These are phyloP conservation scores for Pholis gunnellus DNA, from an alignment of 2,113 vertebrate species.

Conservation along the genomic window DNA sequence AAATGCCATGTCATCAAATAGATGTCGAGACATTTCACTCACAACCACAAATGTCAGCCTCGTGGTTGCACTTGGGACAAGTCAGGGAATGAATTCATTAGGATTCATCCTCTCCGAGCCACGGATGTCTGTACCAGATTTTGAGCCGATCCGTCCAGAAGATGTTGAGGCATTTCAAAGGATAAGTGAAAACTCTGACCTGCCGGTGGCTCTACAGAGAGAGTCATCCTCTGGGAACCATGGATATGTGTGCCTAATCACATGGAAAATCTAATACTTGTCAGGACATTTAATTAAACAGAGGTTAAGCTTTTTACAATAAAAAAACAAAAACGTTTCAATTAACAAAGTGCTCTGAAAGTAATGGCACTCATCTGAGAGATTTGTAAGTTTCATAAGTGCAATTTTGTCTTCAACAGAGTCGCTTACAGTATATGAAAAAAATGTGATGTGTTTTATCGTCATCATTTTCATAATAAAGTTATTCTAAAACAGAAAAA, in stretches of 20 bases:
- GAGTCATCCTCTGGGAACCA: background rate
- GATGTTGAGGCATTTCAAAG: background rate
- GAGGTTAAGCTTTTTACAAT: background rate
- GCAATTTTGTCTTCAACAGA: constrained; percentile 1
- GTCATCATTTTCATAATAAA: background rate
- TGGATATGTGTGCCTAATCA: background rate
- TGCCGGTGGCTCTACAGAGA: background rate
- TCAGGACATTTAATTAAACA: background rate
- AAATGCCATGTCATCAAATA: too few species aligned
- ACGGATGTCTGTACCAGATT: background rate
- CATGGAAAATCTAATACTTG: background rate
- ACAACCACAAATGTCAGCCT: too few species aligned
- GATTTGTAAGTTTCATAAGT: background rate
- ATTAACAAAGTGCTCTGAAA: background rate
- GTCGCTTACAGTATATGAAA: background rate
- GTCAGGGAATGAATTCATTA: too few species aligned
- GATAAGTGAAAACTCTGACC: background rate
- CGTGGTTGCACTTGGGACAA: too few species aligned
- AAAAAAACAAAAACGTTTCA: background rate
- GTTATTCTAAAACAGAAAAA: background rate
- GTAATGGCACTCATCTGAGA: background rate
- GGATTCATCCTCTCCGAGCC: too few species aligned
- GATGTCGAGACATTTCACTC: too few species aligned
- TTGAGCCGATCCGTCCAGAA: background rate
- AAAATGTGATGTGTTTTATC: constrained; percentile 8